Conservation (phyloP, 2,113 vertebrate species). For the Podarcis muralis region DNA sequence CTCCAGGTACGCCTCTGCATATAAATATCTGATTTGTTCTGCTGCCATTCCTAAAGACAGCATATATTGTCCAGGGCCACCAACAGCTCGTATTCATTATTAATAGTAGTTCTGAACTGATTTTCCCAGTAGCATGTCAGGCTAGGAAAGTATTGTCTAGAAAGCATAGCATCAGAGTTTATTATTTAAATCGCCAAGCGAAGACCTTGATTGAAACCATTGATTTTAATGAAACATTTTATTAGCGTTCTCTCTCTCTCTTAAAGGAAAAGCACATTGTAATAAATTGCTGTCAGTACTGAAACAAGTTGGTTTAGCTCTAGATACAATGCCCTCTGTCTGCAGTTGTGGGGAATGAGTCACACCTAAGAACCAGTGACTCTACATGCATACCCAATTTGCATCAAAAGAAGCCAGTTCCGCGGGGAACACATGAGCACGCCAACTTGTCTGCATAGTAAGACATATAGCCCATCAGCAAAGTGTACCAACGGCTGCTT, state of each 20-base stretch:
- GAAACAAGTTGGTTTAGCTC: background rate
- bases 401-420: background rate
- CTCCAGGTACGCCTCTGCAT: no score
- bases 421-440: background rate
- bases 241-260: background rate
- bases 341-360: background rate
- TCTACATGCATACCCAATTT: background rate
- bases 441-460: background rate
- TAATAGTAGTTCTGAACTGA: background rate
- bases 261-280: background rate
- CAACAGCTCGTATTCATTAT: conserved; percentile 18
- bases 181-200: background rate
- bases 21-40: background rate
- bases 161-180: background rate
- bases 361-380: background rate
- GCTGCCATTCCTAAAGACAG: background rate
- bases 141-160: background rate
- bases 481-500: background rate
- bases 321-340: background rate
- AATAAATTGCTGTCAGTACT: background rate
- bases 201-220: background rate
- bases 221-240: background rate
- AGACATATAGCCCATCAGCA: background rate
- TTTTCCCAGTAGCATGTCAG: background rate
- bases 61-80: background rate